phyloP scores from a whole-genome alignment of 2,888 invertebrate genomes.

The Brachylomia viminalis region DNA sequence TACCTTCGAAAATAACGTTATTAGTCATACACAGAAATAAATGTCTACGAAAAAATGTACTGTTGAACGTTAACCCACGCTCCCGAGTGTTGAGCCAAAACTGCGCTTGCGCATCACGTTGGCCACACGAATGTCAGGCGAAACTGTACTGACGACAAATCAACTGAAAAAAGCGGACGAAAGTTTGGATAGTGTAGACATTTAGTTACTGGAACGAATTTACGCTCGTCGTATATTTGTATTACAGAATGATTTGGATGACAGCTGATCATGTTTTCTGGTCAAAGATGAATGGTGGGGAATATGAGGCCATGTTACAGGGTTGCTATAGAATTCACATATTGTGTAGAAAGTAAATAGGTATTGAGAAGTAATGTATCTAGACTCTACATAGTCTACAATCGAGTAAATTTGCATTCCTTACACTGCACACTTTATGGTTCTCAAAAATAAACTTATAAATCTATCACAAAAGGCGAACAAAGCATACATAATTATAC shows the following conservation, averaged over 20 bases:
- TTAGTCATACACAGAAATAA: constrained; percentile 86
- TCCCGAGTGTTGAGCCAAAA: constrained; percentile 75
- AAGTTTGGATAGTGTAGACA: constrained; percentile 72
- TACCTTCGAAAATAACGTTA: constrained; percentile 81
- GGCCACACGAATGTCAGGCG: constrained; percentile 66
- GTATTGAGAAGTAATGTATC: no score
- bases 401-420: background rate
- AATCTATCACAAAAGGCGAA: constrained; percentile 10
- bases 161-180: constrained; percentile 66
- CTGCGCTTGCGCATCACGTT: constrained; percentile 62
- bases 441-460: constrained; percentile 21
- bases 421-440: background rate
- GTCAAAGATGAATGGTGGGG: background rate
- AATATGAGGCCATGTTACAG: background rate
- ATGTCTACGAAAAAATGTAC: constrained; percentile 78
- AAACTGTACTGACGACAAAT: constrained; percentile 70
- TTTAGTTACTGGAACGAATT: constrained; percentile 54
- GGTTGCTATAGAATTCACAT: background rate
- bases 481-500: background rate
- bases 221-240: constrained; percentile 9
- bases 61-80: constrained; percentile 79
- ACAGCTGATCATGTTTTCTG: background rate
- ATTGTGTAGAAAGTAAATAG: background rate
- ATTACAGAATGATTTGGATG: constrained; percentile 3
- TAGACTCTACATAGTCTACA: background rate